Conservation (phyloP, 2,797 vertebrate species). For the Chromobotia macracanthus region DNA sequence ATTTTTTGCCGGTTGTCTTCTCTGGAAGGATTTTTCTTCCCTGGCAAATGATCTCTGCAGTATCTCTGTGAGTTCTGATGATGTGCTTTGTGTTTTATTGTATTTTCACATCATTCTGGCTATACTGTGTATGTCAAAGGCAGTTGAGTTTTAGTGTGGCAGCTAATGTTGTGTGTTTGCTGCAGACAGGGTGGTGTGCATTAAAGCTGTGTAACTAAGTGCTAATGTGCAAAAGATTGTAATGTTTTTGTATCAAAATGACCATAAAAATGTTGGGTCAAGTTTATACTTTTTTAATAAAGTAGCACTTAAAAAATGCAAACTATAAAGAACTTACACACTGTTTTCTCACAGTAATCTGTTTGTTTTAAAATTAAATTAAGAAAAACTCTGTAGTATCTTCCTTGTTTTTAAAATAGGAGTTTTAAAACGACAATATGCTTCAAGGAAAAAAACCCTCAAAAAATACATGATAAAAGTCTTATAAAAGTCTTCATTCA, state of each 20-base stretch:
- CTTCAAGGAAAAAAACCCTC: not conserved
- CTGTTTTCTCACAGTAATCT: slow-evolving; percentile 30
- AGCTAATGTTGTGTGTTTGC: slow-evolving; percentile 85
- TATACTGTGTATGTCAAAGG: slow-evolving; percentile 76
- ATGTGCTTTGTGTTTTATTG: slow-evolving; percentile 73
- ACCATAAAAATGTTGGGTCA: slow-evolving; percentile 84
- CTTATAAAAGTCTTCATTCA: not conserved
- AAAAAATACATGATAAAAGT: not conserved
- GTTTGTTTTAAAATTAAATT: not conserved
- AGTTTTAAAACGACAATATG: not conserved
- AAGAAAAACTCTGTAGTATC: not conserved
- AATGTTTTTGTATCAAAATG: slow-evolving; percentile 87
- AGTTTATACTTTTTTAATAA: slow-evolving; percentile 91
- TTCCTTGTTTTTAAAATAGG: not conserved
- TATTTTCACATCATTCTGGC: slow-evolving; percentile 72
- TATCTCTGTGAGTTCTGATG: slow-evolving; percentile 75
- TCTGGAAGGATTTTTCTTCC: slow-evolving; percentile 77
- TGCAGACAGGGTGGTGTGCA: slow-evolving; percentile 84
- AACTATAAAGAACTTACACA: slow-evolving; percentile 57
- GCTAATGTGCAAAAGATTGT: slow-evolving; percentile 88
- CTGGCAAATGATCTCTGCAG: slow-evolving; percentile 76
- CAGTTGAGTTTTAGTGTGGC: slow-evolving; percentile 81
- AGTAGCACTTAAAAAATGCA: slow-evolving; percentile 75
- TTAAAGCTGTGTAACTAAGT: slow-evolving; percentile 84
- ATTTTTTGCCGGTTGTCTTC: slow-evolving; percentile 80